A percentile compares a stretch with the other conserved stretches of the same genome.
Evolutionary conservation across 2,113 vertebrate genomes (phyloP).

Genomic region (Agelaius phoeniceus): DNA sequence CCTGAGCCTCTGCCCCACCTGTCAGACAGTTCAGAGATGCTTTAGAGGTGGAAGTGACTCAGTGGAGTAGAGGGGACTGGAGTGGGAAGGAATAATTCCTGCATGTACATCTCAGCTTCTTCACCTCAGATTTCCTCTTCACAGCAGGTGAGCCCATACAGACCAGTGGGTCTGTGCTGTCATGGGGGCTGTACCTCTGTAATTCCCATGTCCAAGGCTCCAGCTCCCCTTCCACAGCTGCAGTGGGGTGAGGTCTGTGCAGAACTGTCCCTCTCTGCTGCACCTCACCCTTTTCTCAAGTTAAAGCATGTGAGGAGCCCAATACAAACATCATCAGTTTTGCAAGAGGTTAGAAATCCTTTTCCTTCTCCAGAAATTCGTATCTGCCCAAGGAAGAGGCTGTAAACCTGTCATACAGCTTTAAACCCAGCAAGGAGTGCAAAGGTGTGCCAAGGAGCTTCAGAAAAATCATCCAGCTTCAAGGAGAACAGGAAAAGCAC

Average conservation of each 20-base stretch:
- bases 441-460: background rate
- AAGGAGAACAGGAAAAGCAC: background rate
- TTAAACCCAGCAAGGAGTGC: background rate
- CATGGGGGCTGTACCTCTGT: background rate
- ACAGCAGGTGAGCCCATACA: accelerated
- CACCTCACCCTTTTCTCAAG: background rate
- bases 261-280: background rate
- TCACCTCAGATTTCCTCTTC: background rate
- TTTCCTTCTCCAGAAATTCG: background rate
- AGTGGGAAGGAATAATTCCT: background rate
- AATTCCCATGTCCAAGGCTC: background rate
- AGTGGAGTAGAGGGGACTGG: background rate
- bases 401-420: background rate
- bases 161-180: background rate
- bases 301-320: background rate
- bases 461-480: background rate
- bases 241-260: background rate
- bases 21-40: background rate
- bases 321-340: background rate
- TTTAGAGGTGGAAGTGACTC: background rate
- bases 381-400: background rate
- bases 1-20: background rate
- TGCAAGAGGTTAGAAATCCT: background rate
- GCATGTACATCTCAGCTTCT: background rate
- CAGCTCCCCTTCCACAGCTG: background rate